phyloP scores from a whole-genome alignment of 2,113 vertebrate species.

The Crotalus viridis region DNA sequence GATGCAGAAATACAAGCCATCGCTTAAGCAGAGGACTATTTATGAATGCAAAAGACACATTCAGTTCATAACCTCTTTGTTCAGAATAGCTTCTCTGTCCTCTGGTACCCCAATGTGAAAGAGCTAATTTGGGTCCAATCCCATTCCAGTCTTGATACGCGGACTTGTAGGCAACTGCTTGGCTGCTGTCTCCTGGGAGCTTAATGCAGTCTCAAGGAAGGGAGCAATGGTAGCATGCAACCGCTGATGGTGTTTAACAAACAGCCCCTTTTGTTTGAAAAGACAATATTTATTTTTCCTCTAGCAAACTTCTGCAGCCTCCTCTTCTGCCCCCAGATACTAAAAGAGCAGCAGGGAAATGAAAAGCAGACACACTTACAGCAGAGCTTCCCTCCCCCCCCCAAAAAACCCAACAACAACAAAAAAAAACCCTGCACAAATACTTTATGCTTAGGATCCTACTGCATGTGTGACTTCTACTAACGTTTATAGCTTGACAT shows the following conservation, averaged over 20 bases:
- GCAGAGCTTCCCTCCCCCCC: neutral
- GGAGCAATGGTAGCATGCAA: neutral
- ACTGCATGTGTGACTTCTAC: neutral
- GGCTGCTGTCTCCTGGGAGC: slow-evolving; percentile 12
- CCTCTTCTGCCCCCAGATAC: neutral
- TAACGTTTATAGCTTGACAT: neutral
- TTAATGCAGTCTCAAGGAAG: neutral
- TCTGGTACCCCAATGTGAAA: neutral
- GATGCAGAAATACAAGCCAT: neutral
- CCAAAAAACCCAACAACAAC: too few species aligned
- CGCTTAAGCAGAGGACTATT: neutral
- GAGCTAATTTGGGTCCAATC: neutral
- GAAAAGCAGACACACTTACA: neutral
- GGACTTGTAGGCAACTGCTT: neutral
- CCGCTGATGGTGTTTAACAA: neutral
- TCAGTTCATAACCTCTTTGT: neutral
- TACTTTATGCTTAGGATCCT: neutral
- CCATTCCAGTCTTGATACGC: neutral
- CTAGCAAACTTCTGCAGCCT: neutral
- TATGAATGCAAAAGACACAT: neutral
- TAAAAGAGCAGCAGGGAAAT: neutral
- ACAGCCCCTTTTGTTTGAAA: slow-evolving; percentile 15
- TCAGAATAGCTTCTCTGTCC: slow-evolving; percentile 11
- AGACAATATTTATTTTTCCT: slow-evolving; percentile 27
- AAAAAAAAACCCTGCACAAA: too few species aligned